phyloP scores from a whole-genome alignment of 1,140 invertebrate species.

The Coptotermes formosanus region DNA sequence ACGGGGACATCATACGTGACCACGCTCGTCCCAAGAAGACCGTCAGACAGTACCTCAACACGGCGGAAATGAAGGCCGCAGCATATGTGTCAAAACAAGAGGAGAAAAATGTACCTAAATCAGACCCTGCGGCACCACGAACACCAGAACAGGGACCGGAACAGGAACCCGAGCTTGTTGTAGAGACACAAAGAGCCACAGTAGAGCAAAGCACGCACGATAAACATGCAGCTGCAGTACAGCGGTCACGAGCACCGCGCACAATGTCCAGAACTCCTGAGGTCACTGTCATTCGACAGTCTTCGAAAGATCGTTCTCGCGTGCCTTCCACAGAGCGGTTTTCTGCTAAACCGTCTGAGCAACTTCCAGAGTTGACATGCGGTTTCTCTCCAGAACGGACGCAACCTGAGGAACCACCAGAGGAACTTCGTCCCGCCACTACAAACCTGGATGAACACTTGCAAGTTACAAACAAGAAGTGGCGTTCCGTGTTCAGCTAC shows the following conservation, averaged over 20 bases:
- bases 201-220: background rate
- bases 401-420: background rate
- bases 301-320: background rate
- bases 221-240: background rate
- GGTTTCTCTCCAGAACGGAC: background rate
- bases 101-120: no score
- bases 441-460: background rate
- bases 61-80: slow-evolving; percentile 61
- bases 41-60: slow-evolving; percentile 58
- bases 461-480: slow-evolving; percentile 55
- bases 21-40: slow-evolving; percentile 54
- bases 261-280: background rate
- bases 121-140: background rate
- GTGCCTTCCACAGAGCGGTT: background rate
- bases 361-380: background rate
- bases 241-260: background rate
- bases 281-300: background rate
- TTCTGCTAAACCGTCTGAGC: background rate
- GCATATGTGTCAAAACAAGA: slow-evolving; percentile 39
- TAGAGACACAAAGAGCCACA: background rate
- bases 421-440: background rate
- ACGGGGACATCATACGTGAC: slow-evolving; percentile 74
- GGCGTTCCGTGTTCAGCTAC: slow-evolving; percentile 64
- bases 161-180: background rate
- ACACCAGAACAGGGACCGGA: no score